Evolutionary conservation across 2,888 invertebrate genomes (phyloP).

Genomic region (Yponomeuta malinellus): DNA sequence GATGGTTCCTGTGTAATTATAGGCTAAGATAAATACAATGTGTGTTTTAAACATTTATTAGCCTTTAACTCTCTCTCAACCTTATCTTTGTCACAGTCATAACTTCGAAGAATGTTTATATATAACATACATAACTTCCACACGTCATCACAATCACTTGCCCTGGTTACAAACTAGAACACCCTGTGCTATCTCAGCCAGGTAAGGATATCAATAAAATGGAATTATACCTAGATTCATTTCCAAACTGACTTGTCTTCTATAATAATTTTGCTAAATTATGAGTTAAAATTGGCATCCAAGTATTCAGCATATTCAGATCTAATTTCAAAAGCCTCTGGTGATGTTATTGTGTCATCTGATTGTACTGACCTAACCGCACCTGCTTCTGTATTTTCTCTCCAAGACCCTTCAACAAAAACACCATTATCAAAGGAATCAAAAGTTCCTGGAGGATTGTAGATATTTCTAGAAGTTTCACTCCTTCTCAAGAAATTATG

Average conservation of each 20-base stretch:
- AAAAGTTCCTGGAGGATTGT: slow-evolving; percentile 4
- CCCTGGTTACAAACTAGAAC: too few species aligned
- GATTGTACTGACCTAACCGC: not conserved
- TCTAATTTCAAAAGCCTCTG: not conserved
- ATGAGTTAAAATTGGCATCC: not conserved
- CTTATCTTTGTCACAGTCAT: too few species aligned
- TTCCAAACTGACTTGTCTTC: too few species aligned
- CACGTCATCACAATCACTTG: too few species aligned
- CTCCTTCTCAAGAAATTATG: slow-evolving; percentile 10
- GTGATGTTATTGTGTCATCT: not conserved
- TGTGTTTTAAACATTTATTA: not conserved
- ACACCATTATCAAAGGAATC: slow-evolving; percentile 8
- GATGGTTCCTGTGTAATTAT: not conserved
- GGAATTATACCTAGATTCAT: too few species aligned
- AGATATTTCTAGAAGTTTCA: slow-evolving; percentile 8
- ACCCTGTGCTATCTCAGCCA: too few species aligned
- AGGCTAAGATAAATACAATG: not conserved
- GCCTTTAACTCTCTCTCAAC: not conserved
- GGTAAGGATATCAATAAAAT: too few species aligned
- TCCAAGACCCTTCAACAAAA: slow-evolving; percentile 1
- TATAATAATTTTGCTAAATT: not conserved
- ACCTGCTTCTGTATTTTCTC: slow-evolving; percentile 1
- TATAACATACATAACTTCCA: too few species aligned
- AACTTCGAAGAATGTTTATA: too few species aligned
- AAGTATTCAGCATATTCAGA: not conserved